These are phyloP conservation scores for Callocephalon fimbriatum DNA, from an alignment of 2,113 vertebrate genomes.

Conservation along the genomic window DNA sequence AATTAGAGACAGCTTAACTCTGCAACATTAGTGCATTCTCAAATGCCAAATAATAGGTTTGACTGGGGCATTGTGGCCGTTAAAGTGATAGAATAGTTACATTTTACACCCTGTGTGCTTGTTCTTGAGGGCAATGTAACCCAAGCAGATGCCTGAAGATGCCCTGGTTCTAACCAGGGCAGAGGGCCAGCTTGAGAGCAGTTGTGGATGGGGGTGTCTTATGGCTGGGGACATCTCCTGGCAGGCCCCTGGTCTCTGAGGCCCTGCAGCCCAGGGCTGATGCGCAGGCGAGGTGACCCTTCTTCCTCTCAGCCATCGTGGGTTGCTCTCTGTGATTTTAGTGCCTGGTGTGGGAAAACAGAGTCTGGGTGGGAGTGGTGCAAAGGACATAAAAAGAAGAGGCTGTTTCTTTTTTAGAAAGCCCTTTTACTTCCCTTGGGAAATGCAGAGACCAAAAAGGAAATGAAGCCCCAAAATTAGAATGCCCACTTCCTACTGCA, in stretches of 20 bases:
- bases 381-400: background rate
- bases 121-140: background rate
- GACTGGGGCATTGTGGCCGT: background rate
- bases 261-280: accelerated
- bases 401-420: background rate
- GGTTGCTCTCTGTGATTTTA: background rate
- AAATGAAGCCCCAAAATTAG: background rate
- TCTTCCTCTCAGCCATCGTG: accelerated
- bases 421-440: background rate
- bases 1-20: background rate
- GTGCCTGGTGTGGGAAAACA: background rate
- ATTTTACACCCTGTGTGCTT: background rate
- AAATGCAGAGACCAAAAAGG: background rate
- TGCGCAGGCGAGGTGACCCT: accelerated
- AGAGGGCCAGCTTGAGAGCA: accelerated
- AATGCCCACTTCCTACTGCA: background rate
- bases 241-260: accelerated
- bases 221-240: accelerated
- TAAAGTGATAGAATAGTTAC: background rate
- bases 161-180: background rate
- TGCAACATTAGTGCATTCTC: background rate
- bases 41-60: background rate
- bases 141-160: background rate
- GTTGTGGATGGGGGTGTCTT: accelerated
- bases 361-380: background rate